phyloP scores from a whole-genome alignment of 2,797 vertebrate genomes.

The Arrhamphus sclerolepis region DNA sequence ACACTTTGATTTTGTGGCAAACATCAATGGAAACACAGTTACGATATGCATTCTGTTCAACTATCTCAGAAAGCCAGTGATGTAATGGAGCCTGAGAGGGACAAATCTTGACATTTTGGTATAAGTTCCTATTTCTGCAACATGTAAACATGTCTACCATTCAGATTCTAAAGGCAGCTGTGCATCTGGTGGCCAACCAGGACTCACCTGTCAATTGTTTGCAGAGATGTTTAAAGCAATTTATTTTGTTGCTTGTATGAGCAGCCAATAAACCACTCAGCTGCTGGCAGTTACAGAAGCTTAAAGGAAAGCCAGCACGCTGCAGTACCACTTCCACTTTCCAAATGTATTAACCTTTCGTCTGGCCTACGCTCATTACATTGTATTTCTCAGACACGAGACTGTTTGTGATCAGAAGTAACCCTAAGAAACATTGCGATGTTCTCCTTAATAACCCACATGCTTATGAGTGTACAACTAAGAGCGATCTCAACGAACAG shows the following conservation, averaged over 20 bases:
- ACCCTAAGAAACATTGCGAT: neutral
- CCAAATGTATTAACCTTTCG: conserved; percentile 1
- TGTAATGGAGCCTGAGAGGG: neutral
- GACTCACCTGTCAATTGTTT: no score
- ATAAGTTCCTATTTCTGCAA: neutral
- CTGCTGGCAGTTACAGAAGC: conserved; percentile 2
- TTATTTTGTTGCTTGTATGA: neutral
- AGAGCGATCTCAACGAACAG: neutral
- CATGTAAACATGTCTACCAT: neutral
- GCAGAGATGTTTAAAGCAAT: neutral
- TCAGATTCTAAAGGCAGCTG: no score
- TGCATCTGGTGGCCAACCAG: no score
- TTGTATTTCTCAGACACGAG: conserved; percentile 1
- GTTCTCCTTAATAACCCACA: neutral
- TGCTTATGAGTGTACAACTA: neutral
- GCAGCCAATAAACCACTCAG: conserved; percentile 6
- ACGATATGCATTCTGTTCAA: no score
- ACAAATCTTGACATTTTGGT: neutral
- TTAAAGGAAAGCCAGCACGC: neutral
- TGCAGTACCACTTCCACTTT: neutral
- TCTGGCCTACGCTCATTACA: neutral
- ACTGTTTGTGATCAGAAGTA: neutral
- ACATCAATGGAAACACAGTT: no score
- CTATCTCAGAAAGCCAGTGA: no score
- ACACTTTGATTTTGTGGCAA: no score